Percentiles rank a stretch among this genome's conserved stretches.
These are phyloP conservation scores for Cataglyphis altisquamis DNA, from an alignment of 2,888 invertebrate species.

Conservation along the genomic window DNA sequence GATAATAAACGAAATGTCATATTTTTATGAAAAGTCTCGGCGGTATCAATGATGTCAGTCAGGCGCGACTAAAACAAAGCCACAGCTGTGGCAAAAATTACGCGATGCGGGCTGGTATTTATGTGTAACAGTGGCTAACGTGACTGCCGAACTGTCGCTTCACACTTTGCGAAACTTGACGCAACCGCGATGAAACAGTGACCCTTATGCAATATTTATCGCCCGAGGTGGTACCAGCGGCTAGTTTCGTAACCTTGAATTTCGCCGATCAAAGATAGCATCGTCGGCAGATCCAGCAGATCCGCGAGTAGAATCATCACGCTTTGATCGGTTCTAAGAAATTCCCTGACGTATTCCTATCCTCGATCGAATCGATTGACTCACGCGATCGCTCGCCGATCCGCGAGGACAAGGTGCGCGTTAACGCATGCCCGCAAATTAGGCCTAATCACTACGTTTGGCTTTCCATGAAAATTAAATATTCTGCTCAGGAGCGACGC, in stretches of 20 bases:
- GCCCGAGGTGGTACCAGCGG: background rate
- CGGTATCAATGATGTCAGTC: background rate
- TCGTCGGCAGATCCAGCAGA: slow-evolving; percentile 39
- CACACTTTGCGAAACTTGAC: slow-evolving; percentile 7
- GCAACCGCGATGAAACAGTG: slow-evolving; percentile 36
- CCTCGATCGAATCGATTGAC: slow-evolving; percentile 50
- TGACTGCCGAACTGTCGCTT: slow-evolving; percentile 27
- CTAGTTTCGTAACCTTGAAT: slow-evolving; percentile 56
- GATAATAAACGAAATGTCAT: slow-evolving; percentile 34
- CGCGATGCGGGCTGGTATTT: background rate
- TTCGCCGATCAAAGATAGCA: slow-evolving; percentile 3
- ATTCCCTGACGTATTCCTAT: slow-evolving; percentile 59
- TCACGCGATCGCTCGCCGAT: slow-evolving; percentile 54
- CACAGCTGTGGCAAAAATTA: background rate
- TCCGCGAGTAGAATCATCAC: slow-evolving; percentile 50
- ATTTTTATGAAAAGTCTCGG: background rate
- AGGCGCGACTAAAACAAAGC: background rate
- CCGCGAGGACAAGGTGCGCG: slow-evolving; percentile 28
- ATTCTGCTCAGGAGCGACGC: slow-evolving; percentile 72
- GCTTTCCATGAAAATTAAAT: slow-evolving; percentile 68
- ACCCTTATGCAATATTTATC: slow-evolving; percentile 49
- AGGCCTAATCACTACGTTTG: slow-evolving; percentile 15
- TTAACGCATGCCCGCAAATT: slow-evolving; percentile 29
- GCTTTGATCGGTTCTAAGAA: slow-evolving; percentile 69
- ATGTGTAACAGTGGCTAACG: slow-evolving; percentile 8